Conservation (phyloP, 2,888 invertebrate species). For the Euplagia quadripunctaria region DNA sequence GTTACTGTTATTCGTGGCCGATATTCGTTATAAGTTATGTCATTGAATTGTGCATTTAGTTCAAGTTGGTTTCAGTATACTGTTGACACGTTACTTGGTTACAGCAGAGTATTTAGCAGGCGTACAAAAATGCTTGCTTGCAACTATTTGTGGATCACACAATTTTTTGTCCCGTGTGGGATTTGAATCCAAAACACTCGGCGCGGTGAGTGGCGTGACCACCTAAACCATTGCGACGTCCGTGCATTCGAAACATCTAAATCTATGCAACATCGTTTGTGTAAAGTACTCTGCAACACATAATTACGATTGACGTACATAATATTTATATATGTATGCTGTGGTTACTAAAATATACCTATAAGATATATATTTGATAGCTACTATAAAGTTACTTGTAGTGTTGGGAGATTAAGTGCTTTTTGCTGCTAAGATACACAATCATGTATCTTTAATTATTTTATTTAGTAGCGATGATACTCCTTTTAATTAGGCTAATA, state of each 20-base stretch:
- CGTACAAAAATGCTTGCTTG: constrained; percentile 37
- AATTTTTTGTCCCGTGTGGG: no score
- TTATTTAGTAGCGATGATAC: constrained; percentile 23
- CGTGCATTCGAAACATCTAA: no score
- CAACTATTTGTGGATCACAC: no score
- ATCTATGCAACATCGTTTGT: no score
- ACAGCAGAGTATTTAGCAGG: constrained; percentile 36
- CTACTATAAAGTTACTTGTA: constrained; percentile 17
- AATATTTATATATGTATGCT: background rate
- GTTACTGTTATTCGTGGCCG: background rate
- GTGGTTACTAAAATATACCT: no score
- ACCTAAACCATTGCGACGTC: no score
- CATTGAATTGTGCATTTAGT: constrained; percentile 40
- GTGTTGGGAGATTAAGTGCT: constrained; percentile 24
- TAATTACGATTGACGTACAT: no score
- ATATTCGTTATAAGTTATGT: constrained; percentile 38
- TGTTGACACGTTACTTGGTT: constrained; percentile 34
- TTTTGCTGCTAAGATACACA: constrained; percentile 28
- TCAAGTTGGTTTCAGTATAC: constrained; percentile 31
- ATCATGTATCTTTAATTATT: constrained; percentile 23
- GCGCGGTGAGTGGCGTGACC: no score
- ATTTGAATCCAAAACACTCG: no score
- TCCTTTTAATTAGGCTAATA: constrained; percentile 44
- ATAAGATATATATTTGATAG: no score
- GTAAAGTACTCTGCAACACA: no score